These are phyloP conservation scores for Ptilonorhynchus violaceus DNA, from an alignment of 2,113 vertebrate species.

Conservation along the genomic window DNA sequence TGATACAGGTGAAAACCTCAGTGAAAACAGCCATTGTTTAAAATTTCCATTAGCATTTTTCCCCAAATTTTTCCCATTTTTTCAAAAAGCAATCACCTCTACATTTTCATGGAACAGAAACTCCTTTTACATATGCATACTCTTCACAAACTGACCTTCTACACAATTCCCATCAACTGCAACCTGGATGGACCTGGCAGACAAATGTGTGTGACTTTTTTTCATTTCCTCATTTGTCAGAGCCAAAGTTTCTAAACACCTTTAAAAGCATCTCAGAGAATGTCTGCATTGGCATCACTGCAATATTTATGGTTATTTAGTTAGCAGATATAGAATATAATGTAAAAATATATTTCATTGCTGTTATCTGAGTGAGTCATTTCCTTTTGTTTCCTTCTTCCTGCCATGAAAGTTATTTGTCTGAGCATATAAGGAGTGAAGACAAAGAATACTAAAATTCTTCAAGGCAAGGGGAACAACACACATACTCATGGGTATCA, in stretches of 20 bases:
- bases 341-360: neutral
- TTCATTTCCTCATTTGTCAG: neutral
- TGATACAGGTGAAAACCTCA: no score
- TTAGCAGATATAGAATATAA: slow-evolving; percentile 10
- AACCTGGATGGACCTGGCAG: neutral
- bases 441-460: slow-evolving; percentile 5
- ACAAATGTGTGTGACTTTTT: neutral
- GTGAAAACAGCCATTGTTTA: neutral
- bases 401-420: slow-evolving; percentile 16
- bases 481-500: neutral
- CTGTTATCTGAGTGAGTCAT: slow-evolving; percentile 29
- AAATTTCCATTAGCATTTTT: neutral
- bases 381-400: slow-evolving; percentile 35
- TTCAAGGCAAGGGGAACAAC: neutral
- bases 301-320: slow-evolving; percentile 28
- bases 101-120: neutral
- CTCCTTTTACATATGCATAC: neutral
- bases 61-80: neutral
- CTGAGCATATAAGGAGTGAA: neutral
- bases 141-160: neutral
- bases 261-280: slow-evolving; percentile 3
- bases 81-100: neutral
- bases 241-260: neutral
- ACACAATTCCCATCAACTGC: neutral
- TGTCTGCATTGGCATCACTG: neutral